phyloP scores from a whole-genome alignment of 35 echinoderm and acorn worm genomes.

The Hemicentrotus pulcherrimus region DNA sequence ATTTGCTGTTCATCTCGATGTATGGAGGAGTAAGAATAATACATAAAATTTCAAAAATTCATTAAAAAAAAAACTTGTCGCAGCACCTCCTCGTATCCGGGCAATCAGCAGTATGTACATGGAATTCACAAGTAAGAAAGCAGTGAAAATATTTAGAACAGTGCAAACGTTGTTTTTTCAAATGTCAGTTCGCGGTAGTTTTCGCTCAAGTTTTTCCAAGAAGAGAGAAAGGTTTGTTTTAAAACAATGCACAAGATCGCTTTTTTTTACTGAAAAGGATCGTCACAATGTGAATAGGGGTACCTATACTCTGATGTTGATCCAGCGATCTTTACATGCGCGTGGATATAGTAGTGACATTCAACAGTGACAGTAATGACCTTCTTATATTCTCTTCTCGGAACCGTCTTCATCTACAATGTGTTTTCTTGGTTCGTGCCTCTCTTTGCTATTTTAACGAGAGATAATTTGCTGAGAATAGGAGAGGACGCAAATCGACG shows the following conservation, averaged over 20 bases:
- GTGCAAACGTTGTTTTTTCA: too few relatives aligned
- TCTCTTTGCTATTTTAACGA: not conserved
- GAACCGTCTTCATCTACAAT: not conserved
- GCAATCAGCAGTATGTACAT: too few relatives aligned
- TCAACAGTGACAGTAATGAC: not conserved
- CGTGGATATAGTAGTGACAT: not conserved
- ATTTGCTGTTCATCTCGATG: too few relatives aligned
- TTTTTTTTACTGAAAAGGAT: not conserved
- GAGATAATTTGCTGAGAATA: not conserved
- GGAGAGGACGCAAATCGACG: not conserved
- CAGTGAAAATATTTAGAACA: too few relatives aligned
- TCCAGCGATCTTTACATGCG: not conserved
- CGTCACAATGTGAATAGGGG: not conserved
- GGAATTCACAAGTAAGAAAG: too few relatives aligned
- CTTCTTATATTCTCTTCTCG: not conserved
- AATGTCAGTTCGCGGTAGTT: too few relatives aligned
- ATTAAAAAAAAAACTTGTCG: too few relatives aligned
- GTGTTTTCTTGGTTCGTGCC: not conserved
- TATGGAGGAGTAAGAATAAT: too few relatives aligned
- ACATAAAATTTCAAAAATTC: too few relatives aligned
- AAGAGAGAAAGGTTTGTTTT: not conserved
- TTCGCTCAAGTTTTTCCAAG: not conserved
- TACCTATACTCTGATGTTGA: not conserved
- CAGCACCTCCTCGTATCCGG: too few relatives aligned
- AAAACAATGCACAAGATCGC: not conserved